A percentile compares a stretch with the other conserved stretches of the same genome.
Conservation (phyloP, 2,888 invertebrate genomes). For the Coleophora flavipennella region DNA sequence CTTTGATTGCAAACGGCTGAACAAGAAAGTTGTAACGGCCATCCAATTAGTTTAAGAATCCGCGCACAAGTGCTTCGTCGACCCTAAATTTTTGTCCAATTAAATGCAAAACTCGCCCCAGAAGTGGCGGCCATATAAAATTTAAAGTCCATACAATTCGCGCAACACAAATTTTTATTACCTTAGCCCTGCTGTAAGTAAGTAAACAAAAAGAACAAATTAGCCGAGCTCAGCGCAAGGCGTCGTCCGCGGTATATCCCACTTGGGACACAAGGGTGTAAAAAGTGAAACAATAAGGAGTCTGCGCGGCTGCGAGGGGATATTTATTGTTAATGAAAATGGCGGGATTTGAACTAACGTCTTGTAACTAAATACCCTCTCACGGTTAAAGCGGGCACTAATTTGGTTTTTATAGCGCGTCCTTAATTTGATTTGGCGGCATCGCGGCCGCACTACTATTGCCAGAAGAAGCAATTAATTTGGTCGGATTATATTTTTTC, state of each 20-base stretch:
- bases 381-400: conserved; percentile 73
- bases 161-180: conserved; percentile 72
- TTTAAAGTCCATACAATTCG: conserved; percentile 71
- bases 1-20: conserved; percentile 50
- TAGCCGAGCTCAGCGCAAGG: conserved; percentile 54
- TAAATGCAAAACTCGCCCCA: conserved; percentile 66
- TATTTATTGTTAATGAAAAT: conserved; percentile 75
- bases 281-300: conserved; percentile 73
- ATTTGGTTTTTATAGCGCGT: conserved; percentile 74
- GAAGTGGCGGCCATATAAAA: conserved; percentile 65
- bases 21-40: conserved; percentile 64
- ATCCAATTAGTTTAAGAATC: conserved; percentile 69
- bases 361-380: conserved; percentile 73
- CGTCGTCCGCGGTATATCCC: conserved; percentile 51
- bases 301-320: conserved; percentile 65
- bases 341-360: conserved; percentile 73
- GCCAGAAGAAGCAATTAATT: conserved; percentile 72
- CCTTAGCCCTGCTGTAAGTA: conserved; percentile 59
- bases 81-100: conserved; percentile 68
- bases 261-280: conserved; percentile 69
- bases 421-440: conserved; percentile 74
- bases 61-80: conserved; percentile 65
- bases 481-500: conserved; percentile 72
- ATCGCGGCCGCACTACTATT: conserved; percentile 66
- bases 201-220: conserved; percentile 71